Conservation (phyloP, 2,113 vertebrate genomes). For the Dissostichus mawsoni region DNA sequence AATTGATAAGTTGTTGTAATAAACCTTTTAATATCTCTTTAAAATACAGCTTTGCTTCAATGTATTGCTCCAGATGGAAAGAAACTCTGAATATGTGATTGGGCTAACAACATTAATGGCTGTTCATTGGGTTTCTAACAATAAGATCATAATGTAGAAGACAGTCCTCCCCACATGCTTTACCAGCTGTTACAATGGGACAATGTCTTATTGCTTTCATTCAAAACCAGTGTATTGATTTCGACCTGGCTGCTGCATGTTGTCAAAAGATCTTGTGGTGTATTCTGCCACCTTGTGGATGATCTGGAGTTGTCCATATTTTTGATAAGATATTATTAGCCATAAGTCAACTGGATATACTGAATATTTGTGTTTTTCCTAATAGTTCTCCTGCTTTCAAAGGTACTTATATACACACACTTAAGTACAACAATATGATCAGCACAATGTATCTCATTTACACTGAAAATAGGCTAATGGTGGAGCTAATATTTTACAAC, state of each 20-base stretch:
- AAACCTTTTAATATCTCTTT: constrained; percentile 88
- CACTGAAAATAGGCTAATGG: background rate
- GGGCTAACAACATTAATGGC: background rate
- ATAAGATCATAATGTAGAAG: background rate
- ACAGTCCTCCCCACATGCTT: background rate
- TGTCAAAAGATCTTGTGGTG: constrained; percentile 52
- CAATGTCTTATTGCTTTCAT: background rate
- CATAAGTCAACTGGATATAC: too few species aligned
- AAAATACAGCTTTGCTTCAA: constrained; percentile 38
- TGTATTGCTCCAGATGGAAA: constrained; percentile 8
- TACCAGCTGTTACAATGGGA: background rate
- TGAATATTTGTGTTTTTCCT: background rate
- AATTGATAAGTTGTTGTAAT: constrained; percentile 85
- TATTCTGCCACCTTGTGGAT: constrained; percentile 82
- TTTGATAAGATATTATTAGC: background rate
- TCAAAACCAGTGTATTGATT: background rate
- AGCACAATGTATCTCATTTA: too few species aligned
- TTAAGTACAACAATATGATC: background rate
- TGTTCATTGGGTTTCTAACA: too few species aligned
- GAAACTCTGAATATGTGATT: background rate
- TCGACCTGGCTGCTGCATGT: background rate
- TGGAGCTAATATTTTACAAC: background rate
- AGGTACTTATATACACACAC: background rate
- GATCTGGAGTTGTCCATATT: background rate
- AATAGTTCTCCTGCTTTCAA: background rate